Evolutionary conservation across 2,888 invertebrate species (phyloP), one percentile per base, ranked within the genome.

Genomic region (Drosophila differens): DNA sequence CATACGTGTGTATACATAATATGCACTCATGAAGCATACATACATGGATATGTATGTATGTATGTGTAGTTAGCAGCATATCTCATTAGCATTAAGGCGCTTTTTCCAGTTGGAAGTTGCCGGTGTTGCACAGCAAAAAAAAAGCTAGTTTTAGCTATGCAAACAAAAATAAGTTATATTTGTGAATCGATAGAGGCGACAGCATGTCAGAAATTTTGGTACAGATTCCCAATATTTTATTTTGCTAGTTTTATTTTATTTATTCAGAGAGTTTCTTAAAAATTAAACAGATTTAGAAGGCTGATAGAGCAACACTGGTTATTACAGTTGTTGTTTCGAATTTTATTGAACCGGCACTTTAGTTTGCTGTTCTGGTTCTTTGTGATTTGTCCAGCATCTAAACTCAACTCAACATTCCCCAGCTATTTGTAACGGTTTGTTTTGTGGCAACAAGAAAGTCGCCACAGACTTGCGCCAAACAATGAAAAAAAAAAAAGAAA

Each of bases 71-170:
- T 53, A 61, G 59, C 55, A 39, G 49, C 53, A 65, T 75, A 74
- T 77, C 85, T 83, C 74, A 87, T 85, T 85, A 85, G 83, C 85
- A 85, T 87, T 71, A 76, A 79, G 73, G 51, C 83, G 70, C 85
- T 80, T 80, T 85, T 84, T 82, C 84, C 78, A 84, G 82, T 81
- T 86, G 78, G 78, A 84, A 84, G 55, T 78, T 64, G 55, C 25
- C 52, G 58, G 37, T 59, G 57, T 12, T 44, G 22, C 2, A 22
- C 44, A 22, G 22, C 22, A 22, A 39, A 37, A 16, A 22, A 30
- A 32, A 32, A 10, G 12, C 22, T 44, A 32, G 9, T 55, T 55
- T 37, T 35, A 35, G 25, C 54, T 37, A 19, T 28, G 19, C 22
- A 22, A 44, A 44, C 22, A 5, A 12, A 41, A 44, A 44, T 44